Evolutionary conservation across 2,888 invertebrate genomes (phyloP).

Genomic region (Apamea crenata): DNA sequence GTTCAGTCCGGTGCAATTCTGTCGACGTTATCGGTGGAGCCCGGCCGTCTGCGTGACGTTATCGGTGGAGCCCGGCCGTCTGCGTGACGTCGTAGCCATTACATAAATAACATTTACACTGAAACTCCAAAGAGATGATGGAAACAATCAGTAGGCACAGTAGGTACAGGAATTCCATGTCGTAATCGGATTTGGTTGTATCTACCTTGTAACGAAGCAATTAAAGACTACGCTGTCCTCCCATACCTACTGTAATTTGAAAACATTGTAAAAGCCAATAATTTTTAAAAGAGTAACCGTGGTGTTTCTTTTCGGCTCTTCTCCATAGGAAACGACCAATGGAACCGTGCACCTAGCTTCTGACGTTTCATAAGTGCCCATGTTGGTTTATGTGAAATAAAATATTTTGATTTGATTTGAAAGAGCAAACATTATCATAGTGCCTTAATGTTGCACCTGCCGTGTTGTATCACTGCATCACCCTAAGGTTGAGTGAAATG

Average conservation of each 20-base stretch:
- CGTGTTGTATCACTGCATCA: no score
- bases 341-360: no score
- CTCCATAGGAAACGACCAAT: no score
- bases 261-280: no score
- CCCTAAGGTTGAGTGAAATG: no score
- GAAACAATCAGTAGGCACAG: not conserved
- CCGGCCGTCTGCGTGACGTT: slow-evolving; percentile 12
- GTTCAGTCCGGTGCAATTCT: slow-evolving; percentile 4
- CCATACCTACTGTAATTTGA: no score
- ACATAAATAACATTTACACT: slow-evolving; percentile 25
- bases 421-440: not conserved
- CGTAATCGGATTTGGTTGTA: not conserved
- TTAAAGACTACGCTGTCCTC: not conserved
- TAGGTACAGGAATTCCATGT: not conserved
- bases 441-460: not conserved
- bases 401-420: no score
- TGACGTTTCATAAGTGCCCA: no score
- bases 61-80: slow-evolving; percentile 30
- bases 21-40: slow-evolving; percentile 24
- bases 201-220: not conserved
- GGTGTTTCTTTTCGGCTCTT: no score
- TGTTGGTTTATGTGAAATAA: no score
- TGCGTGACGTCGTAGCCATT: slow-evolving; percentile 15
- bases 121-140: not conserved
- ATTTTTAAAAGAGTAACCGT: no score